Base-by-base conservation (phyloP, 2,888 invertebrate species). In the Spatulosminthurus flaviceps region DNA sequence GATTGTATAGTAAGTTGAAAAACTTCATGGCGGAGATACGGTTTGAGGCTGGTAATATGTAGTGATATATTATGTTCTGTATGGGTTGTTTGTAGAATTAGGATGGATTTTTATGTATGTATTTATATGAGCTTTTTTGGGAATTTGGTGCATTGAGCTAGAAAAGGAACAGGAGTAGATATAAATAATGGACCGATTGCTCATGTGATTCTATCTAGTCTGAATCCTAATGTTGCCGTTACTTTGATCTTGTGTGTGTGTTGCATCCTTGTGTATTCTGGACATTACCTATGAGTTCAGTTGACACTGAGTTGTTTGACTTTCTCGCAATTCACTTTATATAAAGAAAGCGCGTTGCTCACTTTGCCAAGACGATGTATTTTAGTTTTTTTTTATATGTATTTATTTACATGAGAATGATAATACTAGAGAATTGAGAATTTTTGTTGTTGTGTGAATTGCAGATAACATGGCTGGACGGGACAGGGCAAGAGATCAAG, bases 391-490 rank as follows among this genome's bases (percentile, higher is more conserved):
- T n/a, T n/a, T n/a, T n/a, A n/a, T n/a, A n/a, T n/a, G n/a, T n/a
- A n/a, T n/a, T n/a, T n/a, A n/a, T n/a, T n/a, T n/a, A n/a, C n/a
- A n/a, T n/a, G n/a, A n/a, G n/a, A n/a, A n/a, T n/a, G n/a, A n/a
- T n/a, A n/a, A n/a, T n/a, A n/a, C n/a, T n/a, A n/a, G n/a, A n/a
- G n/a, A n/a, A n/a, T n/a, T n/a, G n/a, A n/a, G n/a, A n/a, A 28
- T 34, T 42, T 22, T 26, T 34, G 34, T 34, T 34, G 9, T 34
- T 34, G 5, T 34, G 34, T 34, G 34, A 81, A n/a, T 87, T 88
- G 13, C 88, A 94, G 92, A 95, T 96, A 85, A 95, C 95, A 71
- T 96, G 96, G 96, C 93, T 95, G 86, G 96, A 96, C 88, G 95
- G 95, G 41, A 91, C 93, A 80, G 95, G 95, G 43, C 94, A 93